These are phyloP conservation scores for Cacatua alba DNA, from an alignment of 2,113 vertebrate genomes.

Conservation along the genomic window DNA sequence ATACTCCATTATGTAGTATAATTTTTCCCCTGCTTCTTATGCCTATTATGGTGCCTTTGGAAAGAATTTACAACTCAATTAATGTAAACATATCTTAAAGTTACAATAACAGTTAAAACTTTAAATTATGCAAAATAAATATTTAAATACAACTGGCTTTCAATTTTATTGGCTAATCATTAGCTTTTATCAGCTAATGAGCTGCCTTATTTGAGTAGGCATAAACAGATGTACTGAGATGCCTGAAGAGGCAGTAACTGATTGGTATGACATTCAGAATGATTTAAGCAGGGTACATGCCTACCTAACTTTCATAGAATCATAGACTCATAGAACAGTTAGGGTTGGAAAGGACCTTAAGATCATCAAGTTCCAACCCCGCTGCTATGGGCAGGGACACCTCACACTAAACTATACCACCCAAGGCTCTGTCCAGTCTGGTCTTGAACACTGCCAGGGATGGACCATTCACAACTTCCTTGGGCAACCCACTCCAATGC, in stretches of 20 bases:
- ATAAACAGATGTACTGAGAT: background rate
- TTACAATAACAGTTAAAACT: background rate
- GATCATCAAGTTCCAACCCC: too few species aligned
- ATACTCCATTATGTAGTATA: background rate
- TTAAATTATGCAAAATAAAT: background rate
- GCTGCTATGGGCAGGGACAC: too few species aligned
- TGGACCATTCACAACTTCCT: too few species aligned
- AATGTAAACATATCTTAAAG: background rate
- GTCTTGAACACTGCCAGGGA: too few species aligned
- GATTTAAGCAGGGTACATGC: conserved; percentile 7
- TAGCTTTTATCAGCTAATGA: conserved; percentile 2
- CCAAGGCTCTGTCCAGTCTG: too few species aligned
- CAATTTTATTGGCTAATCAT: background rate
- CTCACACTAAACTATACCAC: too few species aligned
- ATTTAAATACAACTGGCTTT: background rate
- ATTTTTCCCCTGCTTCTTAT: background rate
- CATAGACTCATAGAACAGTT: too few species aligned
- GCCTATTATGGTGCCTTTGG: fast-evolving
- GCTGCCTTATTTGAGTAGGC: background rate
- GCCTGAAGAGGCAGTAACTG: background rate
- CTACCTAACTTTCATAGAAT: background rate
- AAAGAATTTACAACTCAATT: background rate
- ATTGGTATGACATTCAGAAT: conserved; percentile 1
- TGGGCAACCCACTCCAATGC: too few species aligned
- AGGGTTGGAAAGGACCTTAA: too few species aligned